Conservation (phyloP, 2,797 vertebrate species). For the Sebastes minor region DNA sequence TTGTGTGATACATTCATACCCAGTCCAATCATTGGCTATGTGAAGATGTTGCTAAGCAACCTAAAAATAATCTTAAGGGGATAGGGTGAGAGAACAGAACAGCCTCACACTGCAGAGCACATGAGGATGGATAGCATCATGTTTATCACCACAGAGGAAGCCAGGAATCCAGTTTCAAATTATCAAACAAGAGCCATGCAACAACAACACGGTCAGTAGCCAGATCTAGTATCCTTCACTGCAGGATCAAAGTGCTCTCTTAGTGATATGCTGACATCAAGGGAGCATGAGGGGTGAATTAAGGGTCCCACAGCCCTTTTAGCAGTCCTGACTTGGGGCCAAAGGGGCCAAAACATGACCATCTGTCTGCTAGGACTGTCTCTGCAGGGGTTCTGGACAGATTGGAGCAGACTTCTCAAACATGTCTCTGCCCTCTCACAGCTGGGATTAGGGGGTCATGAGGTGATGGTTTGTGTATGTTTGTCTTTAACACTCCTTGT, state of each 20-base stretch:
- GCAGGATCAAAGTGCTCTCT: slow-evolving; percentile 23
- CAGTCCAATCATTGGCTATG: slow-evolving; percentile 50
- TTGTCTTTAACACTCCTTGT: not conserved
- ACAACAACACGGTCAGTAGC: not conserved
- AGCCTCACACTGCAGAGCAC: slow-evolving; percentile 48
- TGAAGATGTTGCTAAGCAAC: slow-evolving; percentile 83
- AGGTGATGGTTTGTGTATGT: slow-evolving; percentile 15
- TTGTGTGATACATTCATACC: slow-evolving; percentile 55
- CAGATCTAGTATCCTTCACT: slow-evolving; percentile 12
- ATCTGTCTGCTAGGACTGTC: slow-evolving; percentile 75
- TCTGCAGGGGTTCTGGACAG: slow-evolving; percentile 68
- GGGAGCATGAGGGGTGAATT: slow-evolving; percentile 12
- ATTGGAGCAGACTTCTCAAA: slow-evolving; percentile 64
- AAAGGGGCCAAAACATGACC: slow-evolving; percentile 62
- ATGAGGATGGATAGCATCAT: slow-evolving; percentile 26
- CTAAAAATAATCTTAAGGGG: slow-evolving; percentile 80
- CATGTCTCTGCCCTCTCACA: slow-evolving; percentile 61
- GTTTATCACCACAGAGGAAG: slow-evolving; percentile 27
- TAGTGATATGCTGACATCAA: slow-evolving; percentile 6
- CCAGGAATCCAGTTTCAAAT: slow-evolving; percentile 11
- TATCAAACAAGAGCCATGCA: slow-evolving; percentile 16
- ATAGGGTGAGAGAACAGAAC: slow-evolving; percentile 51
- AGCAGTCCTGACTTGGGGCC: slow-evolving; percentile 49
- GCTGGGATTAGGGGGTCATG: slow-evolving; percentile 57
- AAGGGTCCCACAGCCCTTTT: slow-evolving; percentile 44